Conservation (phyloP, 2,113 vertebrate species). For the Indicator indicator region DNA sequence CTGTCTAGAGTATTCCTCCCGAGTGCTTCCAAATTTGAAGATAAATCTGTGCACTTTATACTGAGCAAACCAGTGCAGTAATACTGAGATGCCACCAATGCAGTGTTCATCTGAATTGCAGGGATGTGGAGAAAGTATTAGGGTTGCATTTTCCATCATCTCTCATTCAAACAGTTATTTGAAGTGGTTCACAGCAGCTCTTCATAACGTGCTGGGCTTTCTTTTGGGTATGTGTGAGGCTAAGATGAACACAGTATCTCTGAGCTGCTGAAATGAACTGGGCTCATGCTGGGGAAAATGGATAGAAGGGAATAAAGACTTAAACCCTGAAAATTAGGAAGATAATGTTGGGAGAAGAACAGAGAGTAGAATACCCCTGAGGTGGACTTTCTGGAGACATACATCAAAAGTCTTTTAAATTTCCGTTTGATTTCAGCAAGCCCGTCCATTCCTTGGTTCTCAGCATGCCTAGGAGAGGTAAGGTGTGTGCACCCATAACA, state of each 20-base stretch:
- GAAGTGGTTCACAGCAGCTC: not conserved
- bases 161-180: not conserved
- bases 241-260: not conserved
- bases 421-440: not conserved
- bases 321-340: not conserved
- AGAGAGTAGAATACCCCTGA: not conserved
- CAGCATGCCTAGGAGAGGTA: not conserved
- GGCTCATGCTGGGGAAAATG: not conserved
- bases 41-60: conserved; percentile 30
- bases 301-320: not conserved
- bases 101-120: not conserved
- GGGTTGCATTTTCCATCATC: not conserved
- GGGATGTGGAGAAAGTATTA: not conserved
- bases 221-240: not conserved
- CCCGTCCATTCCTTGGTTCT: not conserved
- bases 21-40: conserved; percentile 15
- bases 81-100: not conserved
- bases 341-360: too few species aligned
- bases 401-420: not conserved
- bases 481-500: not conserved
- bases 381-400: not conserved
- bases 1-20: conserved; percentile 29
- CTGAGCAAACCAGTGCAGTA: not conserved
- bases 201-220: not conserved
- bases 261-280: not conserved